Percentiles rank a stretch among this genome's conserved stretches.
These are phyloP conservation scores for Pomacea canaliculata DNA, from an alignment of 2,888 invertebrate species.

Conservation along the genomic window DNA sequence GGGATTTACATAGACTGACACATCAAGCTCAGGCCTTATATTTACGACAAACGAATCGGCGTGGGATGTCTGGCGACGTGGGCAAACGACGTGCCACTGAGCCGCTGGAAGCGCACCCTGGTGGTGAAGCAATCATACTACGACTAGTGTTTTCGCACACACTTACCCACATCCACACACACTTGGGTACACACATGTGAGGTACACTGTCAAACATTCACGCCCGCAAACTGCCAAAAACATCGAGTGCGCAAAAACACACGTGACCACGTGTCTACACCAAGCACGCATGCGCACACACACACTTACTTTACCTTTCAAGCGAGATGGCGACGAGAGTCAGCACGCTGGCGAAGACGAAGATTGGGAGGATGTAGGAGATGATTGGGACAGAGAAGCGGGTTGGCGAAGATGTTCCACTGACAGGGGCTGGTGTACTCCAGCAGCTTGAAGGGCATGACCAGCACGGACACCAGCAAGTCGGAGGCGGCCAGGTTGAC, in stretches of 20 bases:
- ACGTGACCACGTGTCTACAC: no score
- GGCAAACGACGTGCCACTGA: no score
- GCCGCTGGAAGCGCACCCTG: no score
- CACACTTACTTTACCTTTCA: slow-evolving; percentile 67
- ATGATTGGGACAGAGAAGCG: slow-evolving; percentile 68
- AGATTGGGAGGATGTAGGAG: slow-evolving; percentile 69
- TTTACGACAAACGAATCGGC: no score
- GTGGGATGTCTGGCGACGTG: no score
- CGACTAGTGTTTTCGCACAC: background rate
- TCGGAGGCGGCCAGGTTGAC: slow-evolving; percentile 71
- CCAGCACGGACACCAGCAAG: slow-evolving; percentile 69
- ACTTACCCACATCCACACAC: background rate
- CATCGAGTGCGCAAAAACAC: no score
- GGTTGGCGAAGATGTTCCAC: slow-evolving; percentile 66
- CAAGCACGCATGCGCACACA: background rate
- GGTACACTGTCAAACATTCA: no score
- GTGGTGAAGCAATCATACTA: no score
- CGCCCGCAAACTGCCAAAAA: no score
- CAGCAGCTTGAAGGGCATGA: slow-evolving; percentile 70
- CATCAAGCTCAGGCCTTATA: no score
- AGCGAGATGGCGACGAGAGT: slow-evolving; percentile 65
- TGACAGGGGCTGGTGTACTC: slow-evolving; percentile 70
- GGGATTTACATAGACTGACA: no score
- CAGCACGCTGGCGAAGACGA: slow-evolving; percentile 69
- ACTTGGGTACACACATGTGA: no score